Evolutionary conservation across 1,140 invertebrate genomes (phyloP), one percentile per base, ranked within the genome.

Genomic region (Stenopsyche tienmushanensis): DNA sequence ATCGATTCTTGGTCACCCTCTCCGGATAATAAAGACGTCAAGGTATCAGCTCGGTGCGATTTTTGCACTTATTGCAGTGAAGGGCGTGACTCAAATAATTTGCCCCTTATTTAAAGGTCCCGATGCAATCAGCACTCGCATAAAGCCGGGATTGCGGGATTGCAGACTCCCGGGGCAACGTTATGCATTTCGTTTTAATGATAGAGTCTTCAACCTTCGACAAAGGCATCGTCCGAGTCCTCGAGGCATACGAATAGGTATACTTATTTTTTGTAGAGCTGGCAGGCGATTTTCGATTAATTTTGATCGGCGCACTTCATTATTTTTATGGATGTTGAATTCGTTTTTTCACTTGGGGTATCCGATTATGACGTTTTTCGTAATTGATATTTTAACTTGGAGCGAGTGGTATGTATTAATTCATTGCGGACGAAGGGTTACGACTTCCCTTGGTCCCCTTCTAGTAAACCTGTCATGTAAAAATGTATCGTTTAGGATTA

Each of bases 61-160:
- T 47, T 8, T 47, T 47, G 44, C 17, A 9, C 44, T 8, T 20
- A 9, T 47, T 47, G 44, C 17, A n/a, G n/a, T n/a, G n/a, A n/a
- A 9, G 44, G 44, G 44, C 44, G 44, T 47, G 8, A 18, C 44
- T 47, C 44, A 18, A 18, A 47, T 18, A 47, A 47, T 47, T 47
- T 18, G 34, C 34, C 34, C 34, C 34, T 39, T 39, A 8, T 8
- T n/a, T 39, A 8, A 8, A 15, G 18, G 44, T 9, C 34, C n/a
- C 34, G 44, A 47, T 47, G 44, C 44, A 47, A 47, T 47, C 44
- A 18, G 44, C 44, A 39, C 34, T 39, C n/a, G 34, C 34, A n/a
- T n/a, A n/a, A n/a, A n/a, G n/a, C n/a, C n/a, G n/a, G n/a, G n/a
- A n/a, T 39, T n/a, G 10, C 8, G 18, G 44, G 17, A 47, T 47